Conservation (phyloP, 2,113 vertebrate species). For the Triplophysa tibetana region DNA sequence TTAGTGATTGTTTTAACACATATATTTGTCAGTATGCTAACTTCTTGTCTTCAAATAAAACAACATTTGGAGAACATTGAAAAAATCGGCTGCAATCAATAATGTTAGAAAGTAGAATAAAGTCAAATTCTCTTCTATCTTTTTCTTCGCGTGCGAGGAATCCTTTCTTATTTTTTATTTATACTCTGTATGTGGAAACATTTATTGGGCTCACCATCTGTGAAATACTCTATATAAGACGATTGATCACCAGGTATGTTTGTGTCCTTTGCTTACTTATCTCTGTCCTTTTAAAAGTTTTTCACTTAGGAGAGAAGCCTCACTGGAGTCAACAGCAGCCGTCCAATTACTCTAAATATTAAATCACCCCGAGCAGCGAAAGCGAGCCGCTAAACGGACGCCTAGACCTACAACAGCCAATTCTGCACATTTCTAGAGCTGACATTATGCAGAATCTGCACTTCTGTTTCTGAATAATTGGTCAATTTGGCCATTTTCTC, state of each 20-base stretch:
- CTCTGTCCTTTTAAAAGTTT: conserved; percentile 43
- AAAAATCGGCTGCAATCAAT: too few relatives aligned
- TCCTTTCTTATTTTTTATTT: too few relatives aligned
- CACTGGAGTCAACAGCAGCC: conserved; percentile 54
- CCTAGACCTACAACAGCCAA: conserved; percentile 51
- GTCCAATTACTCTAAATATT: conserved; percentile 61
- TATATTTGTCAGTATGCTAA: neutral
- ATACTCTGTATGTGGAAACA: neutral
- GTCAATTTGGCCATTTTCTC: conserved; percentile 67
- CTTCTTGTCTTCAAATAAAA: neutral
- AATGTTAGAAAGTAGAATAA: too few relatives aligned
- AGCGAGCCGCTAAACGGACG: conserved; percentile 46
- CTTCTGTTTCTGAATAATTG: conserved; percentile 69
- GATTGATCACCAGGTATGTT: neutral
- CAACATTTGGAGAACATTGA: neutral
- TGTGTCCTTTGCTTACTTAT: conserved; percentile 19
- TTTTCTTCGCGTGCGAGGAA: too few relatives aligned
- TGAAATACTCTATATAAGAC: too few relatives aligned
- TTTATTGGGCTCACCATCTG: neutral
- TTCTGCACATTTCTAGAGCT: conserved; percentile 57
- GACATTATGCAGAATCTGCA: conserved; percentile 68
- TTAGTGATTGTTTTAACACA: neutral
- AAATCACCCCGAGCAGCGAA: conserved; percentile 61
- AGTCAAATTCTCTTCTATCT: too few relatives aligned
- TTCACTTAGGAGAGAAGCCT: conserved; percentile 47